Evolutionary conservation across 2,113 vertebrate species (phyloP).

Genomic region (Oxyruncus cristatus): DNA sequence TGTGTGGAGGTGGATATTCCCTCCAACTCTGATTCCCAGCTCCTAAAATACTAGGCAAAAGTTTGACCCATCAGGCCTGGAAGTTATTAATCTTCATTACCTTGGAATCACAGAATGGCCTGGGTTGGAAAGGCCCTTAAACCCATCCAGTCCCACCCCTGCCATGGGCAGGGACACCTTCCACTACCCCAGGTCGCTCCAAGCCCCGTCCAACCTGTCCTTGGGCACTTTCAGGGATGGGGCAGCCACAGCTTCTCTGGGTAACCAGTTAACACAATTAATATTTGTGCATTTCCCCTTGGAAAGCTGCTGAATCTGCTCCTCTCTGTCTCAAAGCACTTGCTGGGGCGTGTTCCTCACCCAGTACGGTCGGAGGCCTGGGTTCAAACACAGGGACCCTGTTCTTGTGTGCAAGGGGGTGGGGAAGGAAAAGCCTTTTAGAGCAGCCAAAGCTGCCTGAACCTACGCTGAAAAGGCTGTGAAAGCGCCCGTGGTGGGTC

Average conservation of each 20-base stretch:
- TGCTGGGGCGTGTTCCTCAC: neutral
- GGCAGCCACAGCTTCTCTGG: neutral
- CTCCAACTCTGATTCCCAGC: neutral
- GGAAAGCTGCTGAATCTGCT: neutral
- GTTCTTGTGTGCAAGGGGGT: rapidly evolving
- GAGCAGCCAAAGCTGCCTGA: neutral
- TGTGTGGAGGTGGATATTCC: rapidly evolving
- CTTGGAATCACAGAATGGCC: neutral
- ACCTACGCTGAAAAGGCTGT: too few species aligned
- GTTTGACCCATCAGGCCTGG: too few species aligned
- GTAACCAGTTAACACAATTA: neutral
- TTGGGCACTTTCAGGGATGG: neutral
- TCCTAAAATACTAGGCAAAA: neutral
- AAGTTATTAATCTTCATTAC: too few species aligned
- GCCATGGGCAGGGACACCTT: neutral
- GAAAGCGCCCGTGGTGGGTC: too few species aligned
- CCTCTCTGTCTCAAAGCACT: neutral
- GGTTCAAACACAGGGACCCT: rapidly evolving
- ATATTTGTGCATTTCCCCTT: rapidly evolving
- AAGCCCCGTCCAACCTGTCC: neutral
- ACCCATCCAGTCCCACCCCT: neutral
- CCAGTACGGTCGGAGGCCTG: neutral
- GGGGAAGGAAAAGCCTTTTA: neutral
- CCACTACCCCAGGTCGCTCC: neutral
- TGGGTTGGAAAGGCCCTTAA: neutral